Conservation (phyloP, 2,113 vertebrate genomes). For the Dipodomys merriami region DNA sequence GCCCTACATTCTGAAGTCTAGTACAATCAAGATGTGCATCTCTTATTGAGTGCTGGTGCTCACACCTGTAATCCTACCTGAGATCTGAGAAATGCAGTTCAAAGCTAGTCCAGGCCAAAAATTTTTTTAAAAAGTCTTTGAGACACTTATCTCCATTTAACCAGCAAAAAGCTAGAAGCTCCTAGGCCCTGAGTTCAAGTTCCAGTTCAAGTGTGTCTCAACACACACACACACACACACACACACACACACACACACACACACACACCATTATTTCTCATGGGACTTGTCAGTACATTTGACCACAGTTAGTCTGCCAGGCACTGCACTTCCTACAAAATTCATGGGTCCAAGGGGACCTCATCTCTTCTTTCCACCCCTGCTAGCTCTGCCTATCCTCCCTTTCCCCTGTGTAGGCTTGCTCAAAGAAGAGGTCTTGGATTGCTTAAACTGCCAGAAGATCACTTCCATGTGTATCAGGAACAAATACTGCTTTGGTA, state of each 20-base stretch:
- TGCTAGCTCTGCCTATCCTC: background rate
- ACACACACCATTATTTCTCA: background rate
- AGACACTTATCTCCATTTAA: too few relatives aligned
- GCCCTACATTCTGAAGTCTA: background rate
- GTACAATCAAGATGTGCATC: background rate
- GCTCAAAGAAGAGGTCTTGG: conserved; percentile 57
- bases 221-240: too few relatives aligned
- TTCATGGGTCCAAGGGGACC: background rate
- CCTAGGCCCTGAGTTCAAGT: too few relatives aligned
- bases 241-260: too few relatives aligned
- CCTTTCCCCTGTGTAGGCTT: conserved; percentile 2
- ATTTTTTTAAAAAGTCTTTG: too few relatives aligned
- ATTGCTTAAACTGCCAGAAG: conserved; percentile 68
- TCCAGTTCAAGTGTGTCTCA: too few relatives aligned
- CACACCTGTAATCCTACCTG: background rate
- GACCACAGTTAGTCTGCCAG: background rate
- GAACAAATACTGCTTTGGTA: conserved; percentile 65
- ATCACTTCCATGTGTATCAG: conserved; percentile 26
- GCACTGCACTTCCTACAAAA: background rate
- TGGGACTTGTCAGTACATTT: background rate
- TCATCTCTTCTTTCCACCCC: background rate
- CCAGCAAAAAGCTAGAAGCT: too few relatives aligned
- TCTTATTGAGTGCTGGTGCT: background rate
- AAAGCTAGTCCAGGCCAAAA: too few relatives aligned
- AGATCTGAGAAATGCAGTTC: too few relatives aligned